Conservation (phyloP, 2,888 invertebrate species). For the Marasmarcha lunaedactyla region DNA sequence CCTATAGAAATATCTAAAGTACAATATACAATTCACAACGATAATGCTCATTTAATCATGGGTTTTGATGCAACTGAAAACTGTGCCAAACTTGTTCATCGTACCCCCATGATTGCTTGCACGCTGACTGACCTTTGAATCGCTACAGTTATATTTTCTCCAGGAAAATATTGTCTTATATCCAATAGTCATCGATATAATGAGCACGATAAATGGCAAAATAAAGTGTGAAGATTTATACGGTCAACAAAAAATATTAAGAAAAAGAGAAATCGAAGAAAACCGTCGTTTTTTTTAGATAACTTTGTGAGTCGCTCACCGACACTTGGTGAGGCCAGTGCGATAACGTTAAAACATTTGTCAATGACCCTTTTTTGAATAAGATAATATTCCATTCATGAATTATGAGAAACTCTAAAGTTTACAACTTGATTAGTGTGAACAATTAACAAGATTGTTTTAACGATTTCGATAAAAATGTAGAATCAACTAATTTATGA, state of each 20-base stretch:
- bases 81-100: neutral
- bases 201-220: neutral
- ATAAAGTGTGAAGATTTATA: neutral
- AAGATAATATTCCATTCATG: conserved; percentile 6
- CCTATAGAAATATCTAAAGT: conserved; percentile 9
- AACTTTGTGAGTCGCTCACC: neutral
- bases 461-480: no score
- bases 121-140: conserved; percentile 3
- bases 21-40: conserved; percentile 1
- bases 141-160: neutral
- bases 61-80: neutral
- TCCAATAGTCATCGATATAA: neutral
- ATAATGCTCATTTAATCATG: neutral
- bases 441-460: no score
- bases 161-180: neutral
- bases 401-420: neutral
- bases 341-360: neutral
- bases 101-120: neutral
- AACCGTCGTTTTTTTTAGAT: neutral
- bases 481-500: no score
- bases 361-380: conserved; percentile 7
- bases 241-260: neutral
- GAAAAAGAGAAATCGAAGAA: no score
- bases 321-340: neutral
- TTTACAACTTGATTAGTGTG: neutral